Evolutionary conservation across 2,888 invertebrate genomes (phyloP).

Genomic region (Rhagophthalmus giganteus): DNA sequence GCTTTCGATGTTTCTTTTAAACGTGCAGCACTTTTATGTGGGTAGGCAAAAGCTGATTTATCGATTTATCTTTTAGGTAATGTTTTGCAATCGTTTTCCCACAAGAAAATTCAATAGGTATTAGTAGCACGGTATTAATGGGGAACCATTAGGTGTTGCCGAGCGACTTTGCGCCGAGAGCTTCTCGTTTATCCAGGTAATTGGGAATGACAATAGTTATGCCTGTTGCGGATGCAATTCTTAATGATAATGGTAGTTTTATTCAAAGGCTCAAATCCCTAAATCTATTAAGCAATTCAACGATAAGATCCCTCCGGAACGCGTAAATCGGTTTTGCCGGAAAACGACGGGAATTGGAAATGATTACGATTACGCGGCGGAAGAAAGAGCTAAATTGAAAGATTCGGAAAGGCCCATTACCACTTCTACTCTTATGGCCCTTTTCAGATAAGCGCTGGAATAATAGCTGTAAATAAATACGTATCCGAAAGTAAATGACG

Average conservation of each 20-base stretch:
- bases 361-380: constrained; percentile 49
- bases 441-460: constrained; percentile 23
- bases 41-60: no score
- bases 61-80: no score
- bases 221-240: constrained; percentile 15
- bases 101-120: no score
- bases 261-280: constrained; percentile 23
- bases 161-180: no score
- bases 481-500: constrained; percentile 13
- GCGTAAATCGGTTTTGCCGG: constrained; percentile 51
- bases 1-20: no score
- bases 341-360: constrained; percentile 53
- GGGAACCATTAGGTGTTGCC: no score
- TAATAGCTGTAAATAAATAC: constrained; percentile 30
- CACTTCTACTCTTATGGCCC: constrained; percentile 26
- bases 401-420: constrained; percentile 40
- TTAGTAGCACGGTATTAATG: no score
- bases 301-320: constrained; percentile 43
- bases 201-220: neutral
- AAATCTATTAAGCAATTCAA: constrained; percentile 44
- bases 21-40: no score
- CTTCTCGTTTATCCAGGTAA: no score
- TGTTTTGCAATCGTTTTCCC: no score
- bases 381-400: constrained; percentile 49
- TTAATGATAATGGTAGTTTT: constrained; percentile 13